Evolutionary conservation across 2,113 vertebrate genomes (phyloP).

Genomic region (Microcebus lehilahytsara): DNA sequence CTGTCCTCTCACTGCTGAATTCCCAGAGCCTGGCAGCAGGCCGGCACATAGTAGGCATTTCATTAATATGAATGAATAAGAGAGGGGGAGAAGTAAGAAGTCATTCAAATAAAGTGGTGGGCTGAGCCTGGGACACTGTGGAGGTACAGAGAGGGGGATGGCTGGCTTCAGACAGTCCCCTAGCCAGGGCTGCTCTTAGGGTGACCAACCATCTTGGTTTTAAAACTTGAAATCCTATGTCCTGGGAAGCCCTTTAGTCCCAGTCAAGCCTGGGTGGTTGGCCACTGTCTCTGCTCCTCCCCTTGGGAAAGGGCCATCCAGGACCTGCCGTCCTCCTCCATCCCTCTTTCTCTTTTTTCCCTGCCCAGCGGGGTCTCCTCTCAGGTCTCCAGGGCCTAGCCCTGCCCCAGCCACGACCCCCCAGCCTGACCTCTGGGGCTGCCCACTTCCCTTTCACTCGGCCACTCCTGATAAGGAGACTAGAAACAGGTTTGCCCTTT

Average conservation of each 20-base stretch:
- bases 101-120: neutral
- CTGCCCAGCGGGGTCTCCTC: constrained; percentile 31
- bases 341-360: neutral
- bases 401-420: constrained; percentile 73
- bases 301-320: neutral
- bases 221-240: neutral
- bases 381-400: neutral
- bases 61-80: neutral
- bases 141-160: neutral
- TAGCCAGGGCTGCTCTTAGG: neutral
- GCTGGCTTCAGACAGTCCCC: neutral
- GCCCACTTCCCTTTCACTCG: constrained; percentile 75
- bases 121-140: neutral
- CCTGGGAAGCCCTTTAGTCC: neutral
- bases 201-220: neutral
- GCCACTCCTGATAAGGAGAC: constrained; percentile 86
- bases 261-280: neutral
- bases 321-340: neutral
- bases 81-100: neutral
- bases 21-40: neutral
- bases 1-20: neutral
- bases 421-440: constrained; percentile 52
- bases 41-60: neutral
- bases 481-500: constrained; percentile 91
- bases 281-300: neutral